phyloP scores from a whole-genome alignment of 2,888 invertebrate genomes.

The Mesopsocus fuscifrons region DNA sequence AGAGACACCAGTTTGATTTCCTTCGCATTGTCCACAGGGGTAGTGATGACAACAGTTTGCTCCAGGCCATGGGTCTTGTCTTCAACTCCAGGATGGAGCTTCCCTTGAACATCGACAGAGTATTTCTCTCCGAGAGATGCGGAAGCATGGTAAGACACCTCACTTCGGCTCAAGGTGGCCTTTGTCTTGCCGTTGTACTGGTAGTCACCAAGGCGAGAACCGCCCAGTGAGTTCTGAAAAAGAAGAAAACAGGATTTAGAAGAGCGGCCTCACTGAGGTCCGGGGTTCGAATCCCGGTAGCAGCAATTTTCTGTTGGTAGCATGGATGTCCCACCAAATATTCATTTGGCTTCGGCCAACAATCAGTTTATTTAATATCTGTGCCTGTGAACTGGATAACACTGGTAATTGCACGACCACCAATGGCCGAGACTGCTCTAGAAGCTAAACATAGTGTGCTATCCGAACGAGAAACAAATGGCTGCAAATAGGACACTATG shows the following conservation, averaged over 20 bases:
- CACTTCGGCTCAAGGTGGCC: background rate
- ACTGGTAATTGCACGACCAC: too few relatives aligned
- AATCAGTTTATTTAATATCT: too few relatives aligned
- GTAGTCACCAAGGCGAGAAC: constrained; percentile 13
- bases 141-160: constrained; percentile 13
- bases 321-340: too few relatives aligned
- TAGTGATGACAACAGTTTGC: constrained; percentile 29
- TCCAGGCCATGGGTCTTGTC: constrained; percentile 18
- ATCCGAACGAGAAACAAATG: too few relatives aligned
- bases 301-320: too few relatives aligned
- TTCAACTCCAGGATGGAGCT: constrained; percentile 20
- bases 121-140: background rate
- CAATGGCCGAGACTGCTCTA: too few relatives aligned
- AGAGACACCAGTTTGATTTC: constrained; percentile 29
- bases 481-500: too few relatives aligned
- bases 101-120: constrained; percentile 25
- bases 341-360: too few relatives aligned
- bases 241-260: background rate
- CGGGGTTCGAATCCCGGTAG: too few relatives aligned
- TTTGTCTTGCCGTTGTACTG: constrained; percentile 14
- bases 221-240: constrained; percentile 15
- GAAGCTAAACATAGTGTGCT: too few relatives aligned
- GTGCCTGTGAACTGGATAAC: too few relatives aligned
- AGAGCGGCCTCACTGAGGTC: too few relatives aligned
- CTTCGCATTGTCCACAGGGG: constrained; percentile 37